A percentile compares a stretch with the other conserved stretches of the same genome.
phyloP scores from a whole-genome alignment of 2,797 vertebrate species.

The Acanthopagrus latus region DNA sequence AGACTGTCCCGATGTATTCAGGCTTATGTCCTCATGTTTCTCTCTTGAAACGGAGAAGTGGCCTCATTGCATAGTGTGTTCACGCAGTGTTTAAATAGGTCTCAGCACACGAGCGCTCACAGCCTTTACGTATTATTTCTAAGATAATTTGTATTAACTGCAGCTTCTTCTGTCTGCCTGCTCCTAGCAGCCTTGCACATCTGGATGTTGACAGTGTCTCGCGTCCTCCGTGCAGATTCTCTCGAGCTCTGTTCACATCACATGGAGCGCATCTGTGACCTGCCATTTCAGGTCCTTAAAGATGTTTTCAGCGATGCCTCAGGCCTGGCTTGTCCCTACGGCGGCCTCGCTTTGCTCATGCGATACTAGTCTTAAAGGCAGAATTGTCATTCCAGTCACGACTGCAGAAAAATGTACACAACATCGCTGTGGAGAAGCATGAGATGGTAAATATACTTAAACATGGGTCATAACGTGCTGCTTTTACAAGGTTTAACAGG shows the following conservation, averaged over 20 bases:
- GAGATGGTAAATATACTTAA: no score
- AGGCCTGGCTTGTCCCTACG: not conserved
- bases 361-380: no score
- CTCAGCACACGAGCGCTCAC: no score
- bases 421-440: not conserved
- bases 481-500: no score
- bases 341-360: not conserved
- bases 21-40: not conserved
- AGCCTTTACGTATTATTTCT: not conserved
- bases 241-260: not conserved
- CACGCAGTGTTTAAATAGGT: no score
- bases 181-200: no score
- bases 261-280: not conserved
- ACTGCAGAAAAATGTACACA: conserved; percentile 5
- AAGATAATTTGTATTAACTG: no score
- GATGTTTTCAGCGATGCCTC: not conserved
- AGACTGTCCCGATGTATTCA: conserved; percentile 15
- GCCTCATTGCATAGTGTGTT: no score
- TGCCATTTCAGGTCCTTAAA: not conserved
- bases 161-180: no score
- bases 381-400: not conserved
- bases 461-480: no score
- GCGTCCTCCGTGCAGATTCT: not conserved
- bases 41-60: not conserved
- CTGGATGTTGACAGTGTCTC: not conserved